Conservation (phyloP, 2,888 invertebrate genomes). For the Meteorus cinctellus region DNA sequence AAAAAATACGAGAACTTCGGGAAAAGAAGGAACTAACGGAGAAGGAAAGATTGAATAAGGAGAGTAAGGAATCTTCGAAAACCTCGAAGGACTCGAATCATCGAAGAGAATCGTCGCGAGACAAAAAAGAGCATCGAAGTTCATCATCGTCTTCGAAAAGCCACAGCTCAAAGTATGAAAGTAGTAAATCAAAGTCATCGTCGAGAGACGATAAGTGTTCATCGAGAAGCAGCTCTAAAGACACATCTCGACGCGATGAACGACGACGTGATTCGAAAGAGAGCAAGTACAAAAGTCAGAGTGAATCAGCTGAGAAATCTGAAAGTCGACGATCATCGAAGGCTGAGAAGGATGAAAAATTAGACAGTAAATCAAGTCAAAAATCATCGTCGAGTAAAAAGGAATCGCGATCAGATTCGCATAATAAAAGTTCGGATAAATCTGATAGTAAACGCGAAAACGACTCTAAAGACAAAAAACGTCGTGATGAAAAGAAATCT, state of each 20-base stretch:
- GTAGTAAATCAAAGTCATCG: conserved; percentile 56
- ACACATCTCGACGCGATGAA: conserved; percentile 52
- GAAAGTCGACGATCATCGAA: conserved; percentile 74
- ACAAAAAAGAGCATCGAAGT: conserved; percentile 64
- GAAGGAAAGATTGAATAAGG: conserved; percentile 68
- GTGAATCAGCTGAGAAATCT: conserved; percentile 58
- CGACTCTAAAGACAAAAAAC: conserved; percentile 65
- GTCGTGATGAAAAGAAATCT: conserved; percentile 68
- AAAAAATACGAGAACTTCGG: conserved; percentile 70
- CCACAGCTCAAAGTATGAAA: conserved; percentile 57
- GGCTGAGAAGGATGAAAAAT: conserved; percentile 54
- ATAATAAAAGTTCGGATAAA: conserved; percentile 48
- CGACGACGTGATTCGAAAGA: conserved; percentile 57
- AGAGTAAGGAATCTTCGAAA: conserved; percentile 60
- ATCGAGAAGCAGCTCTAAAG: conserved; percentile 54
- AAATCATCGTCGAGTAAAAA: conserved; percentile 39
- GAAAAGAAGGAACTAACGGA: conserved; percentile 71
- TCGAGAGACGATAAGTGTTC: conserved; percentile 46
- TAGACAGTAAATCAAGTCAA: conserved; percentile 41
- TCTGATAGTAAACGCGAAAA: conserved; percentile 50
- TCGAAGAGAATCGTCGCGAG: conserved; percentile 62
- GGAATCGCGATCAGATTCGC: conserved; percentile 43
- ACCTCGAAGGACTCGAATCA: conserved; percentile 57
- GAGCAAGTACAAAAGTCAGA: conserved; percentile 55
- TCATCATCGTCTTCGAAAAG: conserved; percentile 57